A percentile compares a stretch with the other conserved stretches of the same genome.
phyloP scores from a whole-genome alignment of 2,113 vertebrate genomes.

The Alosa alosa region DNA sequence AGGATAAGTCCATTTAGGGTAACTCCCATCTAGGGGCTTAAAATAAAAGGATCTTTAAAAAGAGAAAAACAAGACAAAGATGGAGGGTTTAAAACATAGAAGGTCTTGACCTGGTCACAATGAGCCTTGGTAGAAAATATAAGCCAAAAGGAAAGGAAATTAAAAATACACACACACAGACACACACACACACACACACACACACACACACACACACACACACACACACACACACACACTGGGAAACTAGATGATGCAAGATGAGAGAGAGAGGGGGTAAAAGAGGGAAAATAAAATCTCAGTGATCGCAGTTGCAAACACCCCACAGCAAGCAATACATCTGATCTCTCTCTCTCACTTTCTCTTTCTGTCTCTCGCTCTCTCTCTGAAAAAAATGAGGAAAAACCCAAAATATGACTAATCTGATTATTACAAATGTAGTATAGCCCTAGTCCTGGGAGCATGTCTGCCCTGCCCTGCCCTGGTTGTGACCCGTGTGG shows the following conservation, averaged over 20 bases:
- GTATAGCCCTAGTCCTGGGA: neutral
- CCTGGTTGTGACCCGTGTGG: slow-evolving; percentile 47
- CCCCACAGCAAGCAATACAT: slow-evolving; percentile 27
- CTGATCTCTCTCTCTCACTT: neutral
- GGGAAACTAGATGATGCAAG: neutral
- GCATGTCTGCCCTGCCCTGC: neutral
- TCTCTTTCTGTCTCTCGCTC: neutral
- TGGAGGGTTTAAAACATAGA: slow-evolving; percentile 53
- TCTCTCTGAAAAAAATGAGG: neutral
- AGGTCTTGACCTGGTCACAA: slow-evolving; percentile 39
- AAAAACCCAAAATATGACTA: slow-evolving; percentile 1
- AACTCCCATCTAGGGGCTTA: slow-evolving; percentile 59
- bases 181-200: neutral
- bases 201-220: no score
- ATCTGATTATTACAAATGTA: slow-evolving; percentile 25
- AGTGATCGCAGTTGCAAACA: slow-evolving; percentile 25
- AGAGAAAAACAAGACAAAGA: slow-evolving; percentile 51
- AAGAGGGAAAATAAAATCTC: slow-evolving; percentile 25
- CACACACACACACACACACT: neutral
- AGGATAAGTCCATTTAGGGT: slow-evolving; percentile 53
- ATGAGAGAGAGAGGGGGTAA: slow-evolving; percentile 9
- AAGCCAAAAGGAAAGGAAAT: slow-evolving; percentile 21
- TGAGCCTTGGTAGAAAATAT: neutral
- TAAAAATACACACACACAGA: neutral
- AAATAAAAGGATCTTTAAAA: slow-evolving; percentile 54